Evolutionary conservation across 2,797 vertebrate species (phyloP).

Genomic region (Sebastes oblongus): DNA sequence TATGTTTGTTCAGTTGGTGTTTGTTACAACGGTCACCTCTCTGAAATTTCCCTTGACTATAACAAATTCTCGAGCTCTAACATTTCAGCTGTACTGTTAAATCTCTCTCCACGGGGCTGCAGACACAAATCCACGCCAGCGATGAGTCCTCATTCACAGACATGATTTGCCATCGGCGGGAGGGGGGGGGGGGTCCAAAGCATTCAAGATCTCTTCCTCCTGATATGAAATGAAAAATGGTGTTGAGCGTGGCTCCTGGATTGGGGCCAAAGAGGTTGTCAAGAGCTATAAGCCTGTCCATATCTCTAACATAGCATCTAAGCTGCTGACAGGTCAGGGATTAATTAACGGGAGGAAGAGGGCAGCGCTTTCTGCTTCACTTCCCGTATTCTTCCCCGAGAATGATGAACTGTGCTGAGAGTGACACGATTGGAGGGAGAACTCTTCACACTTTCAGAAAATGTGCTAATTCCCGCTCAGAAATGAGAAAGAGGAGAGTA

Average conservation of each 20-base stretch:
- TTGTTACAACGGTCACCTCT: neutral
- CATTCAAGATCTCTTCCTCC: conserved; percentile 30
- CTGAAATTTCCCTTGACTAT: neutral
- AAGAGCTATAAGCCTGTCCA: conserved; percentile 59
- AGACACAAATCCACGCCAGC: conserved; percentile 14
- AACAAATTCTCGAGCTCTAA: neutral
- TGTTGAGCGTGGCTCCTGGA: conserved; percentile 45
- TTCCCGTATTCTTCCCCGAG: conserved; percentile 47
- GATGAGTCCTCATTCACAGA: conserved; percentile 17
- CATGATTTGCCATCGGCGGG: conserved; percentile 6
- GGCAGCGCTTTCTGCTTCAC: conserved; percentile 64
- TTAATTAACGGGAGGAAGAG: conserved; percentile 66
- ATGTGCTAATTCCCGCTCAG: conserved; percentile 42
- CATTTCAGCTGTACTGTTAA: neutral
- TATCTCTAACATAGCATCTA: conserved; percentile 53
- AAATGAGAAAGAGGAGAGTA: conserved; percentile 13
- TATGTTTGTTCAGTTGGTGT: neutral
- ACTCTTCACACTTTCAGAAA: conserved; percentile 20
- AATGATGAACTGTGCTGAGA: conserved; percentile 48
- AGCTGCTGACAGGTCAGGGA: conserved; percentile 56
- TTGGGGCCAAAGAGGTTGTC: conserved; percentile 66
- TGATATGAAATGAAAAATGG: conserved; percentile 50
- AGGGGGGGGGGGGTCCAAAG: conserved; percentile 6
- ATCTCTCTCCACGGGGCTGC: conserved; percentile 16
- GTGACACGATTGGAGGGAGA: conserved; percentile 16